Evolutionary conservation across 2,888 invertebrate species (phyloP), one percentile per base, ranked within the genome.

Genomic region (Cryptocheilus praepositus): DNA sequence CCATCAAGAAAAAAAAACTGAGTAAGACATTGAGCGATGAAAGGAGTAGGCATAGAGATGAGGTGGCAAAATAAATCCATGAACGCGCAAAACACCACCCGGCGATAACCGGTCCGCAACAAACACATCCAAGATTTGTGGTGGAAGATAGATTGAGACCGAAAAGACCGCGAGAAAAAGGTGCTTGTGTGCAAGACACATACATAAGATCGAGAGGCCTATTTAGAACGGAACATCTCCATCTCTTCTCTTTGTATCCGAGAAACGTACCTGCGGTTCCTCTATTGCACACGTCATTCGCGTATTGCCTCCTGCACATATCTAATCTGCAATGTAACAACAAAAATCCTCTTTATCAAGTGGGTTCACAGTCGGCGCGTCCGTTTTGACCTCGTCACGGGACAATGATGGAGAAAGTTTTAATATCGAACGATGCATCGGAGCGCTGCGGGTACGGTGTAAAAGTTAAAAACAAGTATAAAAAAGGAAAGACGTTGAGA

Each of bases 281-380:
- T 92, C 97, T 94, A 95, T 97, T 97, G 95, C 97, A 97, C 91
- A 95, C 94, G 91, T 96, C 96, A 92, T 94, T 95, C 90, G 95
- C 94, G 92, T 94, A 95, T 92, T 96, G 94, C 92, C 97, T 94
- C 92, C 97, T 95, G 95, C 97, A 97, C 97, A 97, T 97, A 95
- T 97, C 97, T 94, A 97, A 95, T 95, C 97, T 97, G 96, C 90
- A 95, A 95, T 89, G 91, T 89, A 91, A 90, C 90, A 92, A 92
- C 88, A 90, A 89, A 90, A 89, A 90, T 89, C 83, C 89, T 79
- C 80, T 87, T 87, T 87, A 88, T 85, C 36, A 36, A 36, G 36
- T 36, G 36, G 36, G 36, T 36, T 36, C 36, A 36, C 36, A 36
- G 36, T 36, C 36, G 36, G 19, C 58, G 49, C 19, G 16, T 13